Conservation (phyloP, 2,113 vertebrate species). For the Rattus rattus region DNA sequence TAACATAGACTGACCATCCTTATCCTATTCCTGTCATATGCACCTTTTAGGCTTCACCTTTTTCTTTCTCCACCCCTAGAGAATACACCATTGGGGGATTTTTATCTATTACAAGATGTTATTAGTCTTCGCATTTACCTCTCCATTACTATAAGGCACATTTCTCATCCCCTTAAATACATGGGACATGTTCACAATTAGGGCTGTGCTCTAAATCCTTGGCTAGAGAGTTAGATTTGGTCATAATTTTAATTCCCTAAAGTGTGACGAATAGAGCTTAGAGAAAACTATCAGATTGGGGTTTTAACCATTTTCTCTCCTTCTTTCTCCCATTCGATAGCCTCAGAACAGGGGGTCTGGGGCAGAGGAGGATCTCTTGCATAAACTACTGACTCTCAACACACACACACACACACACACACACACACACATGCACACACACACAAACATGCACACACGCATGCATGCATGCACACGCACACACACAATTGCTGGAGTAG, state of each 20-base stretch:
- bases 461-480: neutral
- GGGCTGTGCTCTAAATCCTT: neutral
- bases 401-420: too few relatives aligned
- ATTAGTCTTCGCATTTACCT: neutral
- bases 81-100: neutral
- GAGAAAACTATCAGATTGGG: neutral
- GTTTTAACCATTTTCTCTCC: neutral
- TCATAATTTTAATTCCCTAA: neutral
- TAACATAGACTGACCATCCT: neutral
- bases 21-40: neutral
- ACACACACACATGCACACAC: neutral
- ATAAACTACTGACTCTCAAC: neutral
- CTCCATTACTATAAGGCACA: neutral
- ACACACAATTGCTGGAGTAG: neutral
- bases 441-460: neutral
- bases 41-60: neutral
- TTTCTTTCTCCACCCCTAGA: neutral
- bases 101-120: neutral
- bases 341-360: neutral
- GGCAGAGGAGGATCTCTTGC: accelerated
- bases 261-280: neutral
- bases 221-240: neutral
- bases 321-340: neutral
- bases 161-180: neutral
- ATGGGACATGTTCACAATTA: neutral